phyloP scores from a whole-genome alignment of 2,113 vertebrate genomes.

The Sakesphorus luctuosus region DNA sequence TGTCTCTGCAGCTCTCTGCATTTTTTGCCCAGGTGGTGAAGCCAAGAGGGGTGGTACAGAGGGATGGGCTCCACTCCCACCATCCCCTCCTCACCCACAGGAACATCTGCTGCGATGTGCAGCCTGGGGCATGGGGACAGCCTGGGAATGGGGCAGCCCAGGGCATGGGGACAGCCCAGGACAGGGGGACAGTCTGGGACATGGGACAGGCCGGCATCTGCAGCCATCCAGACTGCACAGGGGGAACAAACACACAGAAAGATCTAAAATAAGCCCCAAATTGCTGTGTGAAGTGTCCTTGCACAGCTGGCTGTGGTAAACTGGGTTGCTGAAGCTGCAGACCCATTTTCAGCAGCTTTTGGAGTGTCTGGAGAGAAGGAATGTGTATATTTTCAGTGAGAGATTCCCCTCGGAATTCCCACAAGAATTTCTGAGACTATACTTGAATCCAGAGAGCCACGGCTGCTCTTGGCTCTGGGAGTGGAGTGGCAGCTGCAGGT shows the following conservation, averaged over 20 bases:
- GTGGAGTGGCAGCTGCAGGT: background rate
- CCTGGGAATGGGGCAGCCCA: background rate
- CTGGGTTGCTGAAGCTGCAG: background rate
- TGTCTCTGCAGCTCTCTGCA: conserved; percentile 31
- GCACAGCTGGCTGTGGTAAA: background rate
- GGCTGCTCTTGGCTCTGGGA: background rate
- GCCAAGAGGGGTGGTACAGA: background rate
- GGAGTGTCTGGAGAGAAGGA: background rate
- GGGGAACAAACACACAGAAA: background rate
- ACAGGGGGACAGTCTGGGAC: background rate
- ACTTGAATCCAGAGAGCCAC: background rate
- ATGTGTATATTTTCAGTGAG: background rate
- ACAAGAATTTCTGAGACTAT: background rate
- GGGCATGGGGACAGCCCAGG: background rate
- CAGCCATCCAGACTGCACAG: background rate
- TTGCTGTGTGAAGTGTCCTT: background rate
- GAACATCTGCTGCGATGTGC: background rate
- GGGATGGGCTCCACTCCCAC: background rate
- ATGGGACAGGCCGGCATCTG: background rate
- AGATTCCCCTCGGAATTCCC: background rate
- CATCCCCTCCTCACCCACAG: background rate
- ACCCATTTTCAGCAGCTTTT: background rate
- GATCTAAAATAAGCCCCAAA: background rate
- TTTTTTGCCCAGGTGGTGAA: conserved; percentile 33
- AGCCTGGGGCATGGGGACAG: background rate